Percentiles rank a stretch among this genome's conserved stretches.
Conservation (phyloP, 2,797 vertebrate species). For the Micrastur ruficollis region DNA sequence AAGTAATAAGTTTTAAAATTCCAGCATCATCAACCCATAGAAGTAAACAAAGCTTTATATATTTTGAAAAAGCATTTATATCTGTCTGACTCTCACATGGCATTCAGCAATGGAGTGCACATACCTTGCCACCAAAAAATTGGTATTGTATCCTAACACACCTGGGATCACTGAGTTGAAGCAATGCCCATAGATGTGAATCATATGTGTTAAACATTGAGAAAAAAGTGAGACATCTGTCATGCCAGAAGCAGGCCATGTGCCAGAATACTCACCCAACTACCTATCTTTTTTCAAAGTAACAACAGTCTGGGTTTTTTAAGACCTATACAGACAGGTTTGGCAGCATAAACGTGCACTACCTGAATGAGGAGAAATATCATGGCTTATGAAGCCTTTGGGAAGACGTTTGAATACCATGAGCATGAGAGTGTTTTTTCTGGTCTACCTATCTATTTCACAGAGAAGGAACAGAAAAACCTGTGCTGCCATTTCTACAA, state of each 20-base stretch:
- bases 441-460: neutral
- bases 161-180: neutral
- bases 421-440: neutral
- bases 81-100: rapidly evolving
- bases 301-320: neutral
- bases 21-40: neutral
- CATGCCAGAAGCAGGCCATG: neutral
- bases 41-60: neutral
- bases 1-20: neutral
- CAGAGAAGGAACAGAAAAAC: neutral
- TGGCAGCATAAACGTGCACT: neutral
- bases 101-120: neutral
- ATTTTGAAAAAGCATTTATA: neutral
- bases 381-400: neutral
- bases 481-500: neutral
- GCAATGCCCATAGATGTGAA: neutral
- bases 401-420: neutral
- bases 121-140: neutral
- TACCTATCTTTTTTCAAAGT: neutral
- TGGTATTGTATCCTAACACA: neutral
- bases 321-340: neutral
- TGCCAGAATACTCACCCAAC: neutral
- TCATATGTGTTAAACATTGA: neutral
- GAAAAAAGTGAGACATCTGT: neutral
- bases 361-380: neutral